phyloP scores from a whole-genome alignment of 2,888 invertebrate species.

The Drosophila barbarae region DNA sequence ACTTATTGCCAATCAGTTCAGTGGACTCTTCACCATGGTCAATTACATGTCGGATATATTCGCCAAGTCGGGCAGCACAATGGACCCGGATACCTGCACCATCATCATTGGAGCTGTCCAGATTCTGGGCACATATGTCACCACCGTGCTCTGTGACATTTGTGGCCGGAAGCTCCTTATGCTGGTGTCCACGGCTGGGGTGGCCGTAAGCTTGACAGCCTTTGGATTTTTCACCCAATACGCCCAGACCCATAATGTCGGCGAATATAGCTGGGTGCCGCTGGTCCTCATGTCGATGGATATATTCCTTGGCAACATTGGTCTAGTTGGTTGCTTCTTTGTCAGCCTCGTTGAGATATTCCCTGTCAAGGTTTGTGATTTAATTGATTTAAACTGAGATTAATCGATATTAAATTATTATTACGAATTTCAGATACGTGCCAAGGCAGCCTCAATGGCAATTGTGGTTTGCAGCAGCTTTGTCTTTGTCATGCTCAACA shows the following conservation, averaged over 20 bases:
- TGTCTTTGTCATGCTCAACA: constrained; percentile 68
- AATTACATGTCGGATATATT: constrained; percentile 78
- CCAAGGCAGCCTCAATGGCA: constrained; percentile 63
- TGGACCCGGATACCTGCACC: constrained; percentile 74
- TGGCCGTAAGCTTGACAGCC: constrained; percentile 61
- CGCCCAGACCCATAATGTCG: constrained; percentile 47
- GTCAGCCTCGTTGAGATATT: constrained; percentile 76
- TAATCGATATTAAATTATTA: neutral
- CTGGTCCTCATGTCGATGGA: constrained; percentile 71
- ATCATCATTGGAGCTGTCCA: constrained; percentile 76
- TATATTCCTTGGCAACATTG: constrained; percentile 74
- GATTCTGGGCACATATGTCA: constrained; percentile 70
- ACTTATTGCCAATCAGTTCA: constrained; percentile 70
- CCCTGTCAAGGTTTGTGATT: constrained; percentile 70
- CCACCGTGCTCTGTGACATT: constrained; percentile 72
- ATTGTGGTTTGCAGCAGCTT: constrained; percentile 63
- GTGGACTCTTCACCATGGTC: constrained; percentile 73
- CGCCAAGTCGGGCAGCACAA: constrained; percentile 59
- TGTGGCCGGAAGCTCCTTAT: constrained; percentile 74
- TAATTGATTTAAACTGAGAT: neutral
- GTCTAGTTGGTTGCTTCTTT: constrained; percentile 74
- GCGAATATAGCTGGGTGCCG: constrained; percentile 71
- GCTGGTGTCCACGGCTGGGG: constrained; percentile 67
- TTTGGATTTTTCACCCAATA: constrained; percentile 71
- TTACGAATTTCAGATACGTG: constrained; percentile 65